Percentiles rank a stretch among this genome's conserved stretches.
Evolutionary conservation across 2,113 vertebrate genomes (phyloP).

Genomic region (Bambusicola thoracicus): DNA sequence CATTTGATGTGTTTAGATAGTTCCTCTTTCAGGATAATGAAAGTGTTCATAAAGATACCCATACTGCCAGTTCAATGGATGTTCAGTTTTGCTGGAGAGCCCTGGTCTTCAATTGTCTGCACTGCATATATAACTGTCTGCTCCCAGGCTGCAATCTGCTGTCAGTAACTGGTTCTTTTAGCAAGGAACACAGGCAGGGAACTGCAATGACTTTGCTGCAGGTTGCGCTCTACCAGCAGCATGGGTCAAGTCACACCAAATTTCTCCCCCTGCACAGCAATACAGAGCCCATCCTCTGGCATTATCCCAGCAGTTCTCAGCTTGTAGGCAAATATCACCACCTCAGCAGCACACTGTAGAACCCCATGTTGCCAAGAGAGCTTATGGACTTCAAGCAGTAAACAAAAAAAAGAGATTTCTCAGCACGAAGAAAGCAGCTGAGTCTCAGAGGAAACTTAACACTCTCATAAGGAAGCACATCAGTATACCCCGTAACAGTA

Average conservation of each 20-base stretch:
- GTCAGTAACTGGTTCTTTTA: not conserved
- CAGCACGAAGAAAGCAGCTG: not conserved
- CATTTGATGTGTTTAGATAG: not conserved
- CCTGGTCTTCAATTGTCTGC: not conserved
- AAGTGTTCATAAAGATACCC: not conserved
- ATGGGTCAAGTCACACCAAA: not conserved
- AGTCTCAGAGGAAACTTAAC: not conserved
- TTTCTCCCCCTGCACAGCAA: not conserved
- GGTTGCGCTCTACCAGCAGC: not conserved
- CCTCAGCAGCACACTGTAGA: not conserved
- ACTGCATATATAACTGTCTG: fast-evolving
- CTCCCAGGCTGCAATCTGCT: not conserved
- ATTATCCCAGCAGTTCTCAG: not conserved
- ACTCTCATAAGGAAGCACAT: not conserved
- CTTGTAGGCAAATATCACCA: not conserved
- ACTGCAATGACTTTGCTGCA: not conserved
- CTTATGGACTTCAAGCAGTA: not conserved
- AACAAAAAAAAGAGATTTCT: not conserved
- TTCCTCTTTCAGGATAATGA: not conserved
- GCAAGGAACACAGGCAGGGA: not conserved
- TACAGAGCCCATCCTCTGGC: not conserved
- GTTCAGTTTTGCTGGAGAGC: not conserved
- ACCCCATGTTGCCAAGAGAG: not conserved
- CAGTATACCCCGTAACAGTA: not conserved
- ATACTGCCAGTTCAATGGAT: not conserved